Base-by-base conservation (phyloP, 53 echinoderm and acorn worm species). In the Mesocentrotus franciscanus region DNA sequence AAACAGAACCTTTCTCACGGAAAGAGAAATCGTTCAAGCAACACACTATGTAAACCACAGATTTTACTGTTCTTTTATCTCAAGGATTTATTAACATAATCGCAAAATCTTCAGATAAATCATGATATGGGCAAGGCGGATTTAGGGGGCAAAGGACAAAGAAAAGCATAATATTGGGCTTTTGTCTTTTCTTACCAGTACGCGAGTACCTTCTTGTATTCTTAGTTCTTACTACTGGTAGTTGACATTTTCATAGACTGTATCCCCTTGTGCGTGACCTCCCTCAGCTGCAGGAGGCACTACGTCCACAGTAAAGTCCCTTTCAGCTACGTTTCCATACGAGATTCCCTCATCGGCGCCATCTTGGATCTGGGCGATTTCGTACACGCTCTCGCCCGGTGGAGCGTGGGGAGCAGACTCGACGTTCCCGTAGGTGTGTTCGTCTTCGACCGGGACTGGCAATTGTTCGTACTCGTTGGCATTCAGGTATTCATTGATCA, bases 381-480 rank as follows among this genome's bases (percentile, higher is more conserved):
- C 87, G 27, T 87, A 87, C n/a, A 87, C 87, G 39, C 87, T 58
- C 27, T 87, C 87, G 29, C 27, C 29, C n/a, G 57, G 10, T 10
- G 58, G 26, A 26, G 26, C 27, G 26, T 0, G 58, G 12, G 87
- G 20, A 9, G 87, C 33, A 76, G 76, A 76, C 81, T 81, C 81
- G 18, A 81, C 81, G 39, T 81, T 81, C 81, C 81, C 81, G 81
- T 81, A 81, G 17, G 42, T 81, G 9, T 81, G 81, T 39, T 81
- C 81, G 4, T 42, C 42, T 22, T 81, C 81, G 1, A 20, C 42
- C 6, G 81, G 81, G 18, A 36, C 81, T 6, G 81, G 81, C 22
- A 81, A 16, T 42, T 81, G 81, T 16, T 81, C 81, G 42, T 92
- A 55, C 55, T 92, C 75, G 56, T 92, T 92, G 10, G n/a, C 49